Base-by-base conservation (phyloP, 2,888 invertebrate species). In the Scaptomyza flava region DNA sequence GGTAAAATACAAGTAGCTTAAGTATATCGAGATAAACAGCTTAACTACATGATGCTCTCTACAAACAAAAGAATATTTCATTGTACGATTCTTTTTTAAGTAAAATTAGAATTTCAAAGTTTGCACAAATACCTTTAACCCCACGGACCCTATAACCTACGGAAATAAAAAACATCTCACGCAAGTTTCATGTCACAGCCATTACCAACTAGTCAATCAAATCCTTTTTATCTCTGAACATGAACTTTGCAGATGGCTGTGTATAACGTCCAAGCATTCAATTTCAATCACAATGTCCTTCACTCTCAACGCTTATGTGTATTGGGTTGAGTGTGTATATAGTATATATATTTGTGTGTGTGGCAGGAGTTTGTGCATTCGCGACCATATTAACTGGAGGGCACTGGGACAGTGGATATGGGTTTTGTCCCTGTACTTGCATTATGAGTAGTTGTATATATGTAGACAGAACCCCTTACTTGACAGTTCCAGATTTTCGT, bases 281-380 rank as follows among this genome's bases (percentile, higher is more conserved):
- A 77, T 87, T 73, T 77, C 69, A 72, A 77, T 84, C 56, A 66
- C 71, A 67, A 66, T 81, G 87, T 87, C 85, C 87, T 82, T 82
- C 87, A 81, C 74, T 77, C 70, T 62, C 70, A 70, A 64, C 65
- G 66, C 62, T 65, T 68, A 36, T 47, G 23, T 54, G 50, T 59
- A 17, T 38, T 52, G 34, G 45, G 34, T 23, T 36, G 9, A 17
- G 33, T 52, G 45, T 56, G n/a, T 36, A 36, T 36, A 6, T 12
- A 12, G n/a, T 36, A 36, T 36, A 6, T 12, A 12, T 3, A 50
- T 45, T 14, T 43, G 33, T 62, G 38, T 51, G 33, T 30, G 36
- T 54, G 27, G 9, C 50, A 67, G 54, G 51, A 47, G 64, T 52
- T 57, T 60, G 53, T 53, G 62, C 56, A 68, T 63, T 47, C 53